Evolutionary conservation across 2,888 invertebrate genomes (phyloP).

Genomic region (Nephrotoma appendiculata): DNA sequence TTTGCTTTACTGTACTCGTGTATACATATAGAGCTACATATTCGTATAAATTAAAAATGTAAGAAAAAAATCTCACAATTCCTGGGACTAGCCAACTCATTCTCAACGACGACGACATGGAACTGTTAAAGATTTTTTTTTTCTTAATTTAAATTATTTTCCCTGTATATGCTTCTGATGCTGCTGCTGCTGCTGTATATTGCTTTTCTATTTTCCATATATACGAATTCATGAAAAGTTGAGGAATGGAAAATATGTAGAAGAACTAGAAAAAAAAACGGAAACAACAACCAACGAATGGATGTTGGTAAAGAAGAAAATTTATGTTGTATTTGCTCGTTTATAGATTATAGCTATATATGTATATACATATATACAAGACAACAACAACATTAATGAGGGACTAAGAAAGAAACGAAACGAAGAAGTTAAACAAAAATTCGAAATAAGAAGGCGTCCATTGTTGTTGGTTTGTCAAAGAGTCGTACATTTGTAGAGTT

Average conservation of each 20-base stretch:
- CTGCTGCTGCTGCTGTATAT: neutral
- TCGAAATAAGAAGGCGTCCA: neutral
- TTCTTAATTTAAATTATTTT: neutral
- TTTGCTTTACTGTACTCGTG: neutral
- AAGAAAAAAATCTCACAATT: neutral
- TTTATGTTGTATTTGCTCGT: neutral
- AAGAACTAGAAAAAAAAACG: neutral
- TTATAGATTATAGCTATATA: neutral
- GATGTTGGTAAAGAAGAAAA: neutral
- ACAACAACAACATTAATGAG: neutral
- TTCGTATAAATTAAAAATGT: neutral
- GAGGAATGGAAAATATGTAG: neutral
- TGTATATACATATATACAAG: neutral
- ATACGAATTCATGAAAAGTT: neutral
- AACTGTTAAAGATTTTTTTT: neutral
- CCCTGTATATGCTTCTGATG: neutral
- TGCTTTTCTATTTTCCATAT: neutral
- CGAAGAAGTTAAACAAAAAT: neutral
- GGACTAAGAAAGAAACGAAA: neutral
- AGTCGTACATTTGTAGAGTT: neutral
- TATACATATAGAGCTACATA: neutral
- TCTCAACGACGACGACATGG: neutral
- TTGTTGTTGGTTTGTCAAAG: neutral
- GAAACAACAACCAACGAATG: neutral
- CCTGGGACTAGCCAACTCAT: neutral